Base-by-base conservation (phyloP, 2,888 invertebrate species). In the Pyrrhopygopsis socrates region DNA sequence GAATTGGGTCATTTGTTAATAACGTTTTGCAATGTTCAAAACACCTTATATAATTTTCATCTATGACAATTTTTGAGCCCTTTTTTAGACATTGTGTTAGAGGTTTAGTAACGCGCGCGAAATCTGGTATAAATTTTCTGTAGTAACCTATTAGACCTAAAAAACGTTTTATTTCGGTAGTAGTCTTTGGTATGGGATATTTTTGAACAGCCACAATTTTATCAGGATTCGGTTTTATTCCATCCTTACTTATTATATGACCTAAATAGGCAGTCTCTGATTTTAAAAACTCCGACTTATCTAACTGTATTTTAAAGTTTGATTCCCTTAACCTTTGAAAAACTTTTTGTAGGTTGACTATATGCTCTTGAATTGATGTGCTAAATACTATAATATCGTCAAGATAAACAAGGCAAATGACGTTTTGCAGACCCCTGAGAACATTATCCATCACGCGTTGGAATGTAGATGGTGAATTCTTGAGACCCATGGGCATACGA, bases 281-380 rank as follows among this genome's bases (percentile, higher is more conserved):
- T 70, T 74, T 74, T 93, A 89, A 71, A 50, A 86, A 89, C 76
- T 95, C 95, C 41, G 94, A 95, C 83, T 96, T 96, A 45, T 96
- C 95, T 2, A 93, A 90, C 88, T 95, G 93, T 1, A 96, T 30
- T 84, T 96, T 93, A 0, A 94, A 82, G 5, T 81, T 67, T 13
- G 89, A 63, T 78, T 91, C 24, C 8, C 87, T 68, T 2, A 96
- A 86, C 45, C 94, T 78, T 0, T 86, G 27, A 63, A 95, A 95
- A 15, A 95, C 92, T 82, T 93, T 89, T 24, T 34, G 63, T 2
- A 95, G 81, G 70, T 94, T 95, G 74, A 87, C 24, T 29, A 91
- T 89, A 45, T 96, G 95, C 83, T 95, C 94, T 79, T 95, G 91
- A 0, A 96, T 86, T 9, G 91, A 92, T 8, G 93, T 91, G 0